phyloP scores from a whole-genome alignment of 2,113 vertebrate genomes.

The Ascaphus truei region DNA sequence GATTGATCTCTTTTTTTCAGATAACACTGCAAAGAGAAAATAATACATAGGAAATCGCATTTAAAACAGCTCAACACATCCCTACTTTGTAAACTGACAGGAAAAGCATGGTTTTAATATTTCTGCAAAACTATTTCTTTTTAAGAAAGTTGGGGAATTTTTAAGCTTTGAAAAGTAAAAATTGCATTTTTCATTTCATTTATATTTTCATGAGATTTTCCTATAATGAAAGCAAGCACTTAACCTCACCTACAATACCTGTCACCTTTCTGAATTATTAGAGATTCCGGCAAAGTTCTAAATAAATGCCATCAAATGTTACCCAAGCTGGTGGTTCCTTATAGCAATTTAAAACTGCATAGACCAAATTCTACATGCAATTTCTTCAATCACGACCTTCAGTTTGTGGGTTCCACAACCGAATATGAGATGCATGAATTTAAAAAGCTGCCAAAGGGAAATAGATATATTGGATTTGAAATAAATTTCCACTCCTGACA shows the following conservation, averaged over 20 bases:
- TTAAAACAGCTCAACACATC: too few species aligned
- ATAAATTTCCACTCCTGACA: conserved; percentile 19
- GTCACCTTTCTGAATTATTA: conserved; percentile 9
- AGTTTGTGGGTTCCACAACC: not conserved
- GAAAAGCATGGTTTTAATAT: too few species aligned
- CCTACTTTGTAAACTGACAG: too few species aligned
- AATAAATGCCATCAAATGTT: conserved; percentile 30
- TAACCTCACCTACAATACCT: conserved; percentile 1
- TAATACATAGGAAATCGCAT: too few species aligned
- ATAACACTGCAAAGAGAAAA: too few species aligned
- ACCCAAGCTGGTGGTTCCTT: not conserved
- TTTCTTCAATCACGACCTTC: conserved; percentile 10
- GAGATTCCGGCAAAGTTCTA: not conserved
- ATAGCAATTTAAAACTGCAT: conserved; percentile 12
- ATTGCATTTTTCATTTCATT: too few species aligned
- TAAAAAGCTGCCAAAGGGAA: not conserved
- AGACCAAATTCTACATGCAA: conserved; percentile 6
- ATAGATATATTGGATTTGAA: conserved; percentile 15
- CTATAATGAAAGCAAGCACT: conserved; percentile 11
- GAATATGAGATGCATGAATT: conserved; percentile 28
- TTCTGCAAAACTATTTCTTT: too few species aligned
- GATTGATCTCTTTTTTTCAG: too few species aligned
- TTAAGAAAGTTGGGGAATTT: too few species aligned
- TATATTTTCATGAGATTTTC: conserved; percentile 8
- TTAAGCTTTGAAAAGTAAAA: too few species aligned